Percentiles rank a stretch among this genome's conserved stretches.
Conservation (phyloP, 2,888 invertebrate genomes). For the Macaria liturata region DNA sequence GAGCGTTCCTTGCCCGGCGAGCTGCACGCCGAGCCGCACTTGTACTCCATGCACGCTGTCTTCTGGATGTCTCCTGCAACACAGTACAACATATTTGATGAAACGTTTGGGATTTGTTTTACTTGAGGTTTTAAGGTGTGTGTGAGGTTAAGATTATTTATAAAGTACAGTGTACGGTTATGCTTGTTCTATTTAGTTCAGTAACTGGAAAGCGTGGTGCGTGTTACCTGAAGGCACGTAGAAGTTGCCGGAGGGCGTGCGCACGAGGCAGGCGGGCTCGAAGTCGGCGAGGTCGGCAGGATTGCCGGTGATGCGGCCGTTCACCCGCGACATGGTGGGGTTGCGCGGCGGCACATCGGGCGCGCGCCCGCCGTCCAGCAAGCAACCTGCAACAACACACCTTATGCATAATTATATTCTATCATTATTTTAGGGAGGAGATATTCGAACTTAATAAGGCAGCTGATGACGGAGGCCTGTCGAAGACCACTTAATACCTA, state of each 20-base stretch:
- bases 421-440: no score
- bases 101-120: no score
- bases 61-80: slow-evolving; percentile 91
- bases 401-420: no score
- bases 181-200: no score
- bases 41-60: slow-evolving; percentile 94
- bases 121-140: no score
- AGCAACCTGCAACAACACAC: slow-evolving; percentile 86
- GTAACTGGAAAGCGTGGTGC: no score
- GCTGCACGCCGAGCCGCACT: slow-evolving; percentile 93
- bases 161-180: no score
- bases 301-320: slow-evolving; percentile 93
- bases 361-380: slow-evolving; percentile 91
- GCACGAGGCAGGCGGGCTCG: slow-evolving; percentile 94
- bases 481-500: no score
- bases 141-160: no score
- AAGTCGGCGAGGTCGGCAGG: slow-evolving; percentile 91
- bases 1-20: slow-evolving; percentile 87
- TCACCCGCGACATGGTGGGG: slow-evolving; percentile 95
- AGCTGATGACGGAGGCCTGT: no score
- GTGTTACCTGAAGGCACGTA: slow-evolving; percentile 92
- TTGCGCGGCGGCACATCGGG: slow-evolving; percentile 94
- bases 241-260: slow-evolving; percentile 96
- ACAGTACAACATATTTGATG: no score
- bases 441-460: no score